Evolutionary conservation across 2,888 invertebrate genomes (phyloP), one percentile per base, ranked within the genome.

Genomic region (Tetropium fuscum): DNA sequence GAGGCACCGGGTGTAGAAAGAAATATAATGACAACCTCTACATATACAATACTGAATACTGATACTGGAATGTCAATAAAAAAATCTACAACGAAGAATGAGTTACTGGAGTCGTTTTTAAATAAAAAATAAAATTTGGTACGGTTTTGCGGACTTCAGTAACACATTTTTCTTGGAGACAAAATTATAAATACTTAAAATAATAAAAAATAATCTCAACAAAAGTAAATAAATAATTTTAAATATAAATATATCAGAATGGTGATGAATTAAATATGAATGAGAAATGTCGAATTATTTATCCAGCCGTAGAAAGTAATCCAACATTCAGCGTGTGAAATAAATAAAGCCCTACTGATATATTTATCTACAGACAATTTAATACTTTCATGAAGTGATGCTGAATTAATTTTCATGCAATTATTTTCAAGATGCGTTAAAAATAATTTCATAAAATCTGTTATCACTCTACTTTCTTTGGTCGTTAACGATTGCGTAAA

Each of bases 21-120:
- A 61, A 57, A 27, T 59, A 47, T 25, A 66, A 73, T 73, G 75
- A 77, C 74, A 76, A 74, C 74, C 75, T 75, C 75, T 70, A 58
- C 60, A 53, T 55, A 30, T 63, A 72, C 68, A 78, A 78, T 78
- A 78, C 78, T 78, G 78, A 78, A 78, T 78, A 78, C 78, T 78
- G 78, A 77, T 74, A 74, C 69, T 69, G 78, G 78, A 78, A 78
- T 78, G 78, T 76, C 69, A 69, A 64, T 53, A 65, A 68, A 64
- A 66, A 53, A 40, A 34, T 53, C 38, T 57, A 47, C 38, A 51
- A 51, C 18, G 34, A 43, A 49, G 51, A 51, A 20, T 25, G 36
- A 16, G 41, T 10, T 34, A 44, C 43, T 27, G 10, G 44, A n/a
- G 43, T 13, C 38, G 27, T 13, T 20, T 41, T 32, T 47, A 49